Evolutionary conservation across 2,797 vertebrate species (phyloP), one percentile per base, ranked within the genome.

Genomic region (Thalassophryne amazonica): DNA sequence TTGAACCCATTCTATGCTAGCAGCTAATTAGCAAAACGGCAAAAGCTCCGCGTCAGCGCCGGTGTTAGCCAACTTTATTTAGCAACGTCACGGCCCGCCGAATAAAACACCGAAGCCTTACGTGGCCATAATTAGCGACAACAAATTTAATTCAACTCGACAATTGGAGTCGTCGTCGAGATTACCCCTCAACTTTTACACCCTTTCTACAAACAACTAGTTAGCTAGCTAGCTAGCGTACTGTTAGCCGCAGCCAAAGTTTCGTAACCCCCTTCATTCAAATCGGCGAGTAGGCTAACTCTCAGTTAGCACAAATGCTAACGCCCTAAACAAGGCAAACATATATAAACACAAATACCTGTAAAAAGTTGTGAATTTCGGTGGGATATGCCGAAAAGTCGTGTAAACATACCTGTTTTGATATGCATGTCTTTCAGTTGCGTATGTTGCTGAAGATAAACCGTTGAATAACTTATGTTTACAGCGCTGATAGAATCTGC

Each of bases 351-450:
- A 18, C 21, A 22, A 1, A 13, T 31, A 15, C 13, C 1, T 4
- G 12, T 0, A 2, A 64, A n/a, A 60, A 60, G 36, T 46, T 18
- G 3, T 1, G 0, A 12, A 17, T 28, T 8, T 2, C 1, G 0
- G 1, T 13, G 5, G 9, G 7, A 16, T 2, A 0, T 0, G 2
- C 28, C 5, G 0, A 15, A 53, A 54, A 52, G 45, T 52, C 15
- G 8, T n/a, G 5, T 1, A 31, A 41, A 67, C 76, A 60, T 1
- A 92, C 91, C 86, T 78, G 90, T 86, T 81, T 92, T 92, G 72
- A 92, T 92, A 83, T 92, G 91, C 91, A 92, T 92, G 48, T 90
- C 88, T 76, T 76, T 73, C 30, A 3, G 61, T 18, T 37, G 6
- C 21, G 35, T 16, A 48, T 60, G 40, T 72, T 29, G 69, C 1